Base-by-base conservation (phyloP, 2,797 vertebrate genomes). In the Acipenser ruthenus region DNA sequence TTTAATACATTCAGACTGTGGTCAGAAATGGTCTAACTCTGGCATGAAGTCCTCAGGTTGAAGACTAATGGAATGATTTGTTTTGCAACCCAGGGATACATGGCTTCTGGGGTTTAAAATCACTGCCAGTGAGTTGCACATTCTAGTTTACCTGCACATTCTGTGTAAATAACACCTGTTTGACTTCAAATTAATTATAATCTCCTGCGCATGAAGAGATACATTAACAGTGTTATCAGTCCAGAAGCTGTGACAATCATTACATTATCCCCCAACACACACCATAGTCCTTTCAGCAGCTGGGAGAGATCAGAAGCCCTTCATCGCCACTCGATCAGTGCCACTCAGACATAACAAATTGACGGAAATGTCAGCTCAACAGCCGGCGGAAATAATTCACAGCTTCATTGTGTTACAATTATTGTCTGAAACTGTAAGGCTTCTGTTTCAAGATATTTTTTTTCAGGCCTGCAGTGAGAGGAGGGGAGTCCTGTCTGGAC, bases 381-480 rank as follows among this genome's bases (percentile, higher is more conserved):
- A 79, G 80, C 78, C 79, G 71, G 75, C 73, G 73, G 71, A 78
- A 76, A 84, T 80, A 80, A 77, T 81, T 72, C 76, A 73, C 74
- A 59, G 80, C 70, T 73, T 78, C 75, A 77, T 78, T 83, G 78
- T 80, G 75, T 73, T 73, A 77, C 74, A 80, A 84, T 83, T 86
- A 84, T 85, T 79, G 71, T 77, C 68, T 64, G 65, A 77, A 81
- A 75, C 73, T 75, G 75, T 78, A 75, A 76, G 72, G 77, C 70
- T 76, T 82, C 79, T 80, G 78, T 83, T 85, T 84, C 76, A 77
- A 78, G 75, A 74, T 83, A 84, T 79, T 80, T 78, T 70, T 70
- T 60, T 65, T 65, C 66, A 70, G 66, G 65, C 56, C 58, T 73
- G 69, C 71, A 74, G 75, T 77, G 76, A 80, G 85, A 85, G 79